Conservation (phyloP, 2,797 vertebrate genomes). For the Poeciliopsis turneri region DNA sequence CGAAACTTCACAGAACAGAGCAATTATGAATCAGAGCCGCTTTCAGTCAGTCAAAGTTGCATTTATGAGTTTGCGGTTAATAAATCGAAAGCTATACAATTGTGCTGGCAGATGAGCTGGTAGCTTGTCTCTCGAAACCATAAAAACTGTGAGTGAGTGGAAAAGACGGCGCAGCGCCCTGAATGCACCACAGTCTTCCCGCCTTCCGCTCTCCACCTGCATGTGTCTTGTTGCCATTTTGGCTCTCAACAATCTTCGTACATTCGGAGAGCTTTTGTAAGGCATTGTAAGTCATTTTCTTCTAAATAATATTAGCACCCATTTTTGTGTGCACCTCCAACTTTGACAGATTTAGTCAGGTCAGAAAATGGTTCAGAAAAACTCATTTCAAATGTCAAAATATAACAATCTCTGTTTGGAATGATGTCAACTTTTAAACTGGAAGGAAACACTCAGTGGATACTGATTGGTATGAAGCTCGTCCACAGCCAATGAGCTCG, state of each 20-base stretch:
- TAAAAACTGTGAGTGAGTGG: too few relatives aligned
- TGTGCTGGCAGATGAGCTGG: too few relatives aligned
- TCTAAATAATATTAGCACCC: background rate
- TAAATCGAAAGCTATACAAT: too few relatives aligned
- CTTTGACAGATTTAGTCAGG: background rate
- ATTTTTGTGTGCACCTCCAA: background rate
- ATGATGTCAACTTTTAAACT: too few relatives aligned
- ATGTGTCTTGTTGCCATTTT: background rate
- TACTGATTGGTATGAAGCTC: slow-evolving; percentile 15
- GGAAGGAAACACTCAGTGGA: too few relatives aligned
- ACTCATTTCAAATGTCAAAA: background rate
- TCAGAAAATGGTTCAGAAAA: background rate
- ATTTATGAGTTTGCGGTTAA: too few relatives aligned
- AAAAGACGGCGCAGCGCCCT: too few relatives aligned
- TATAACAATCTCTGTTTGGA: background rate
- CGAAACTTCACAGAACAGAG: too few relatives aligned
- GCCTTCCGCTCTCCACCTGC: background rate
- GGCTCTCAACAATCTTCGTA: background rate
- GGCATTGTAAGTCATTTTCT: background rate
- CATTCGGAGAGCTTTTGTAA: too few relatives aligned
- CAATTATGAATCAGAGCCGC: too few relatives aligned
- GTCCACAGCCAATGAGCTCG: slow-evolving; percentile 65
- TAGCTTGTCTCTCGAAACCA: too few relatives aligned
- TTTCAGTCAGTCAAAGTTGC: too few relatives aligned
- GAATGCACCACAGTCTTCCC: background rate